Base-by-base conservation (phyloP, 2,888 invertebrate genomes). In the Catocala fraxini region DNA sequence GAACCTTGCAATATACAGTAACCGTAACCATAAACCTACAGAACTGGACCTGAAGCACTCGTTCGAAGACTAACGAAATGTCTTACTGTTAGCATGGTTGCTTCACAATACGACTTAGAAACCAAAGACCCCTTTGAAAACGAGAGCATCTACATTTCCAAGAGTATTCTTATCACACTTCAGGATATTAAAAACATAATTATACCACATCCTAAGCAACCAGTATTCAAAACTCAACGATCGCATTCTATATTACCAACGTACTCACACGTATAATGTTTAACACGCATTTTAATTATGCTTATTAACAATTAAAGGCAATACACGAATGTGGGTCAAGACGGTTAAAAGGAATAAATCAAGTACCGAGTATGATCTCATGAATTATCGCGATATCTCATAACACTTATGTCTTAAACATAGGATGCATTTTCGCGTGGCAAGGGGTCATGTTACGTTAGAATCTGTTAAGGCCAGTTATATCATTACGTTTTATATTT, bases 271-370 rank as follows among this genome's bases (percentile, higher is more conserved):
- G 79, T 75, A 78, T 70, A 75, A 79, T 88, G 85, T 88, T 90
- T 91, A 87, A 90, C 89, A 88, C 92, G 92, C 92, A 89, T 89
- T 93, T 92, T 93, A 93, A 93, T 93, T 92, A 93, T 91, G 89
- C 93, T 92, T 92, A 93, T 93, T 92, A 93, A 91, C 93, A 94
- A 94, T 94, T 93, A 93, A 90, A 92, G 89, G 89, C 92, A 92
- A 91, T 91, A 86, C 91, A 77, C 88, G 82, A 89, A 93, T 89
- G 87, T 94, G 78, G 93, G 93, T 92, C 93, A 93, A 92, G 92
- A 85, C 90, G 90, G 89, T 91, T 92, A 89, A 89, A 88, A 90
- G 88, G 91, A 91, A 92, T 93, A 93, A 93, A 93, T 93, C 93
- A 93, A 91, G 85, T 82, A 87, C 84, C 79, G 85, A 82, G 86